phyloP scores from a whole-genome alignment of 2,797 vertebrate genomes.

The Neosilurus hyrtlii region DNA sequence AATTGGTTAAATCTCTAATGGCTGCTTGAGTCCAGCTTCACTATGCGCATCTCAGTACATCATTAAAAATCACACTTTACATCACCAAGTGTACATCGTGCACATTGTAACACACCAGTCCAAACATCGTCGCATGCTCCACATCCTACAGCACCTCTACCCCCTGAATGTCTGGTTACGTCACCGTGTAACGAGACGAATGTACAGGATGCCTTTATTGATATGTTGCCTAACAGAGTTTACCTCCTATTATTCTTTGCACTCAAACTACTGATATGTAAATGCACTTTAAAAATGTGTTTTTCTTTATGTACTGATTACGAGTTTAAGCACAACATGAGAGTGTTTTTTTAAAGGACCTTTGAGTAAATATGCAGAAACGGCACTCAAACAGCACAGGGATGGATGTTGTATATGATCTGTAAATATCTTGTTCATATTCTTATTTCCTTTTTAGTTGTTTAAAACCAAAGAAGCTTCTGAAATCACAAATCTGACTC shows the following conservation, averaged over 20 bases:
- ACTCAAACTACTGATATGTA: conserved; percentile 74
- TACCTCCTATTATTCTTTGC: conserved; percentile 61
- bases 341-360: conserved; percentile 21
- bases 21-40: background rate
- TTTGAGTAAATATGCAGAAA: conserved; percentile 7
- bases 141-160: background rate
- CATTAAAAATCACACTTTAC: background rate
- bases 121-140: background rate
- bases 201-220: conserved; percentile 22
- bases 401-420: conserved; percentile 61
- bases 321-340: conserved; percentile 60
- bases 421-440: conserved; percentile 63
- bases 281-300: conserved; percentile 72
- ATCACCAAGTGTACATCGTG: background rate
- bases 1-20: background rate
- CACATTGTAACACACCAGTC: background rate
- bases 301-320: conserved; percentile 45
- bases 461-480: conserved; percentile 70
- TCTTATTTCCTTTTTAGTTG: conserved; percentile 49
- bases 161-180: conserved; percentile 9
- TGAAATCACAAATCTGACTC: conserved; percentile 26
- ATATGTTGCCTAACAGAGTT: conserved; percentile 42
- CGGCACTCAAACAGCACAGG: conserved; percentile 59
- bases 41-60: background rate
- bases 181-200: background rate